phyloP scores from a whole-genome alignment of 2,797 vertebrate genomes.

The Schizothorax lantsangensis region DNA sequence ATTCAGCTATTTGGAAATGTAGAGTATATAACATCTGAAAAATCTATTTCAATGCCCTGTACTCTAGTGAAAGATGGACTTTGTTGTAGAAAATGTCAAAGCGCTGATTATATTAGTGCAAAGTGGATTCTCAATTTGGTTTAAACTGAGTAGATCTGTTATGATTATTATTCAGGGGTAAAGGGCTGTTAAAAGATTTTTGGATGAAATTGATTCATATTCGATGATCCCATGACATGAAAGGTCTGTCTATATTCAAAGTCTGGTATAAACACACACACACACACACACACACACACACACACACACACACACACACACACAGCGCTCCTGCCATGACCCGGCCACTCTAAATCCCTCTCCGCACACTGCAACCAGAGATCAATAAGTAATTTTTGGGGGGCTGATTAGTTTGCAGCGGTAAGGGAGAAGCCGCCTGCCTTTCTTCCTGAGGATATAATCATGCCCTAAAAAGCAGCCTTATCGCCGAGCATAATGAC shows the following conservation, averaged over 20 bases:
- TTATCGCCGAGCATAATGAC: slow-evolving; percentile 70
- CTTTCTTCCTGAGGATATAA: slow-evolving; percentile 93
- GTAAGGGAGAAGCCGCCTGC: slow-evolving; percentile 85
- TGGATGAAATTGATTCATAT: slow-evolving; percentile 72
- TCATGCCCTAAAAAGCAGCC: slow-evolving; percentile 88
- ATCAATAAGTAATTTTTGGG: slow-evolving; percentile 99
- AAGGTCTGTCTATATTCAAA: slow-evolving; percentile 55
- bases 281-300: slow-evolving; percentile 22
- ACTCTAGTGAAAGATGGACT: slow-evolving; percentile 53
- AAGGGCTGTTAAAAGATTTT: slow-evolving; percentile 67
- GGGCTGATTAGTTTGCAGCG: slow-evolving; percentile 96
- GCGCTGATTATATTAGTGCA: slow-evolving; percentile 46
- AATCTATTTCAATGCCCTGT: slow-evolving; percentile 59
- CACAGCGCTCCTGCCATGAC: slow-evolving; percentile 80
- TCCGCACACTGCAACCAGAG: slow-evolving; percentile 76
- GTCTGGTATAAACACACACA: slow-evolving; percentile 26
- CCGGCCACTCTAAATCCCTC: slow-evolving; percentile 82
- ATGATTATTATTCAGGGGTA: slow-evolving; percentile 58
- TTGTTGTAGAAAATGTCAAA: slow-evolving; percentile 49
- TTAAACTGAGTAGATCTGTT: slow-evolving; percentile 47
- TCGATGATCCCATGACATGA: slow-evolving; percentile 31
- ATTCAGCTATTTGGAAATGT: slow-evolving; percentile 15
- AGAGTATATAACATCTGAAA: slow-evolving; percentile 61
- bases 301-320: slow-evolving; percentile 52
- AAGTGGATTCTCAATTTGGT: slow-evolving; percentile 48